phyloP scores from a whole-genome alignment of 2,113 vertebrate species.

The Porphyrio hochstetteri region DNA sequence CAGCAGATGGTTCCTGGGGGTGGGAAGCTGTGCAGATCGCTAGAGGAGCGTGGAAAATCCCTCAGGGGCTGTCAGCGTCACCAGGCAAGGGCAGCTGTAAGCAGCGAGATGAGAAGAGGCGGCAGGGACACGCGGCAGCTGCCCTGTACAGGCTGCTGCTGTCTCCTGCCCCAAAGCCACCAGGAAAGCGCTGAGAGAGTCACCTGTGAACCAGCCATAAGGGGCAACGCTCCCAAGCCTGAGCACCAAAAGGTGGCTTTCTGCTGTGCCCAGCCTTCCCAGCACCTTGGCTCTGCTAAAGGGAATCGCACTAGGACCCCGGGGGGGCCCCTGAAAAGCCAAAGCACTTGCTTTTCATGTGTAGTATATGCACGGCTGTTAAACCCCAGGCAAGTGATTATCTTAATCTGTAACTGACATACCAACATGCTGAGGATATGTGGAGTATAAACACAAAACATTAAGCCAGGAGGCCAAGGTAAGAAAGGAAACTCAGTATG shows the following conservation, averaged over 20 bases:
- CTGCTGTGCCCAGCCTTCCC: neutral
- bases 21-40: constrained; percentile 24
- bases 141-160: neutral
- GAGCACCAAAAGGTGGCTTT: neutral
- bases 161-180: neutral
- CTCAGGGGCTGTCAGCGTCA: constrained; percentile 3
- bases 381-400: neutral
- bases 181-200: neutral
- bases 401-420: neutral
- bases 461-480: neutral
- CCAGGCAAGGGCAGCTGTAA: constrained; percentile 32
- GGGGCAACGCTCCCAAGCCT: neutral
- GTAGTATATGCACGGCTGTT: neutral
- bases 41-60: constrained; percentile 45
- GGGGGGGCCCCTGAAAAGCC: neutral
- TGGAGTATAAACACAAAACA: neutral
- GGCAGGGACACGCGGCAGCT: neutral
- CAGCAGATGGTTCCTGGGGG: constrained; percentile 39
- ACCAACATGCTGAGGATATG: neutral
- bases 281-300: neutral
- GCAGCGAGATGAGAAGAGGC: neutral
- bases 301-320: neutral
- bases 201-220: neutral
- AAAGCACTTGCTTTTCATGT: neutral
- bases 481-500: neutral